Evolutionary conservation across 2,113 vertebrate species (phyloP).

Genomic region (Azemiops feae): DNA sequence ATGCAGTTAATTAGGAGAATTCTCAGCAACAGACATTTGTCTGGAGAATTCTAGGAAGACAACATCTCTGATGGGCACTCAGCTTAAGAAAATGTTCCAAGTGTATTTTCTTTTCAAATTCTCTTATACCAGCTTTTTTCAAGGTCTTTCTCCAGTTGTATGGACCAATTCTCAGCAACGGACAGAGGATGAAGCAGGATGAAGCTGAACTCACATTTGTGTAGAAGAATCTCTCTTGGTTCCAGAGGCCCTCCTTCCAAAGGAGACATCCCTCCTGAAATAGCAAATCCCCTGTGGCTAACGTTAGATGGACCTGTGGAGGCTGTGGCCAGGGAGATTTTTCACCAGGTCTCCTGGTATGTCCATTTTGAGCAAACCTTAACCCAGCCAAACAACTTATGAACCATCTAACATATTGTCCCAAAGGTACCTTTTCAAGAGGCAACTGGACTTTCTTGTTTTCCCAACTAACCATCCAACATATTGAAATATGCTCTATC

Average conservation of each 20-base stretch:
- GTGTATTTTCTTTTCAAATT: neutral
- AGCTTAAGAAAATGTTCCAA: neutral
- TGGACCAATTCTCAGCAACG: neutral
- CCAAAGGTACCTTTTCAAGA: too few relatives aligned
- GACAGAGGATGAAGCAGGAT: neutral
- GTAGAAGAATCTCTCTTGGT: neutral
- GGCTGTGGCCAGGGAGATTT: neutral
- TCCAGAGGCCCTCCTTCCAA: neutral
- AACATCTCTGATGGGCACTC: neutral
- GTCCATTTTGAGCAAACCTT: neutral
- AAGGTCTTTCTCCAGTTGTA: neutral
- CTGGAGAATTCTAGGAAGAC: neutral
- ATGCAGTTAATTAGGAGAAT: neutral
- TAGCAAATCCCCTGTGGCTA: neutral
- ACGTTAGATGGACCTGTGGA: neutral
- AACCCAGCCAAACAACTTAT: neutral
- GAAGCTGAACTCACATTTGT: neutral
- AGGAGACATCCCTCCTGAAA: neutral
- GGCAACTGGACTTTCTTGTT: too few relatives aligned
- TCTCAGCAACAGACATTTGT: neutral
- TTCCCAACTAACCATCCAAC: too few relatives aligned
- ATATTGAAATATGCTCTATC: neutral
- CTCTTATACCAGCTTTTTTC: neutral
- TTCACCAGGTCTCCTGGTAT: neutral
- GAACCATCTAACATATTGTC: neutral